phyloP scores from a whole-genome alignment of 2,888 invertebrate species.

The Himalopsyche tibetana region DNA sequence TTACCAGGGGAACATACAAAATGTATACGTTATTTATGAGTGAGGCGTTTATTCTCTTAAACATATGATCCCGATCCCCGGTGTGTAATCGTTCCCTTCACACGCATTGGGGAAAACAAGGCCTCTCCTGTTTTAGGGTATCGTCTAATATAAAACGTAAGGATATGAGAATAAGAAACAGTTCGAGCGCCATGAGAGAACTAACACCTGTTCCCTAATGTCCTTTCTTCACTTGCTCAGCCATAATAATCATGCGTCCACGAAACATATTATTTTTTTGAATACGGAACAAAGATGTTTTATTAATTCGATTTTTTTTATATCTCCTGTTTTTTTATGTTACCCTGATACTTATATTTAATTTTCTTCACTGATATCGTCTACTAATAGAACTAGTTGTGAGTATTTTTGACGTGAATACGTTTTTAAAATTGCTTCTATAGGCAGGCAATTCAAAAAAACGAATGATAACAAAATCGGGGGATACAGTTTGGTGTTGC shows the following conservation, averaged over 20 bases:
- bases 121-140: conserved; percentile 28
- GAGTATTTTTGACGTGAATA: too few species aligned
- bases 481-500: too few species aligned
- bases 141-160: conserved; percentile 41
- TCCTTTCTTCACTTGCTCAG: background rate
- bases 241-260: background rate
- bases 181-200: background rate
- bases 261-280: too few species aligned
- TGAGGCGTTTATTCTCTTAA: conserved; percentile 14
- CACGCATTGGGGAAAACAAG: conserved; percentile 27
- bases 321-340: too few species aligned
- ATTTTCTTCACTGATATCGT: too few species aligned
- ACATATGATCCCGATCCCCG: background rate
- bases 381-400: too few species aligned
- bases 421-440: too few species aligned
- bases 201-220: conserved; percentile 21
- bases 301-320: too few species aligned
- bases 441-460: too few species aligned
- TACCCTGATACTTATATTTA: too few species aligned
- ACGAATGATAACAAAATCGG: too few species aligned
- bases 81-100: conserved; percentile 30
- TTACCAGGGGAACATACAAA: background rate
- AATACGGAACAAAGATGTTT: too few species aligned
- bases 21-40: conserved; percentile 4
- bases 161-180: background rate